phyloP scores from a whole-genome alignment of 23 tunicate genomes.

The Phallusia fumigata region DNA sequence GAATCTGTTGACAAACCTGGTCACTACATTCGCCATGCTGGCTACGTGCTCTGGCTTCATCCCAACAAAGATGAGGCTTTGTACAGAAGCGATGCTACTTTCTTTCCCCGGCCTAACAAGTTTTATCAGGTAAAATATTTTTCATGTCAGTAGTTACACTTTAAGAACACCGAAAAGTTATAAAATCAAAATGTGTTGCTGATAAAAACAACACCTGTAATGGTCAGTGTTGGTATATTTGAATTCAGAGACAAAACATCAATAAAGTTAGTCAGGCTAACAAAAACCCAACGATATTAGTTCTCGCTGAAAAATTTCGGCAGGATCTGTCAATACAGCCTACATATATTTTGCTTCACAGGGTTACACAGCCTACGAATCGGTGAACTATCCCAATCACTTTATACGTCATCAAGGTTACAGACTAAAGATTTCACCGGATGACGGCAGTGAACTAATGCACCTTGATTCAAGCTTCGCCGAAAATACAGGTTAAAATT shows the following conservation, averaged over 20 bases:
- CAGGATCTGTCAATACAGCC: too few species aligned
- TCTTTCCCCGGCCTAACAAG: not conserved
- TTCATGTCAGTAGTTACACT: too few species aligned
- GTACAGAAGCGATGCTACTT: slow-evolving; percentile 15
- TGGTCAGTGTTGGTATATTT: too few species aligned
- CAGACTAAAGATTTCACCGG: slow-evolving; percentile 12
- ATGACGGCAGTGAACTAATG: slow-evolving; percentile 15
- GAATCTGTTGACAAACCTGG: slow-evolving; percentile 20
- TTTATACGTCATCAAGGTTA: slow-evolving; percentile 29
- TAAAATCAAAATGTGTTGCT: too few species aligned
- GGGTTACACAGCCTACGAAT: slow-evolving; percentile 18
- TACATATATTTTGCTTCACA: not conserved
- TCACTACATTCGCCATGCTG: slow-evolving; percentile 16
- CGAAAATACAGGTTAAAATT: not conserved
- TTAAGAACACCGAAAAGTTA: too few species aligned
- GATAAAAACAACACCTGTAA: too few species aligned
- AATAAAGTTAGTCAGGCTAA: too few species aligned
- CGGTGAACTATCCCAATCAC: slow-evolving; percentile 18
- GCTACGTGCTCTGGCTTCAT: slow-evolving; percentile 18
- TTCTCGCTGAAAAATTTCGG: too few species aligned
- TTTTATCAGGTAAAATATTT: not conserved
- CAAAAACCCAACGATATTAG: too few species aligned
- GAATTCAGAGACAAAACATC: too few species aligned
- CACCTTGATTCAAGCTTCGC: slow-evolving; percentile 10
- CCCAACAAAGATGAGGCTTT: not conserved